A percentile compares a stretch with the other conserved stretches of the same genome.
These are phyloP conservation scores for Callocephalon fimbriatum DNA, from an alignment of 2,113 vertebrate genomes.

Conservation along the genomic window DNA sequence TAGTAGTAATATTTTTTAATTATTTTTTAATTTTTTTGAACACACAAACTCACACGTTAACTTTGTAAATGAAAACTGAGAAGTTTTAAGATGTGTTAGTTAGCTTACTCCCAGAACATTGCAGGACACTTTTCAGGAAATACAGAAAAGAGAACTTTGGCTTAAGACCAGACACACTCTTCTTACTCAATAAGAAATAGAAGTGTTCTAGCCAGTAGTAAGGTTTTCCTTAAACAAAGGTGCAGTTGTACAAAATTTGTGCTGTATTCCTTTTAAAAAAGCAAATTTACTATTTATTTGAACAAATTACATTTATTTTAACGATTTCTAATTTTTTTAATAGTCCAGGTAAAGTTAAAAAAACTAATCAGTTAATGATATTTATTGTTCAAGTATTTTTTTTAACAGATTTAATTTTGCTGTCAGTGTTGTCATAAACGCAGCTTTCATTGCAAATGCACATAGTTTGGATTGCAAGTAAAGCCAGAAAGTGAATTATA, in stretches of 20 bases:
- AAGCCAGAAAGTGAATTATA: neutral
- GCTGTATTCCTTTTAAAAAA: neutral
- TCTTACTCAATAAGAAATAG: neutral
- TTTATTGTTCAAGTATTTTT: neutral
- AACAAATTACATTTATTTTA: neutral
- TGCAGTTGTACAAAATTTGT: neutral
- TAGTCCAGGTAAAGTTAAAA: neutral
- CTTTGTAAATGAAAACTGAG: neutral
- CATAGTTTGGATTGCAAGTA: neutral
- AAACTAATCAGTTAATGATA: neutral
- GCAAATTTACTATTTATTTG: neutral
- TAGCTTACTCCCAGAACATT: accelerated
- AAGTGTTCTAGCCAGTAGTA: neutral
- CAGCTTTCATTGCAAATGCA: neutral
- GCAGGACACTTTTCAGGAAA: neutral
- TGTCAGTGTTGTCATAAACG: neutral
- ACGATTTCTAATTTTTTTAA: neutral
- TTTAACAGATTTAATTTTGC: neutral
- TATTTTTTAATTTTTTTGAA: neutral
- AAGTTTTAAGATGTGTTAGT: neutral
- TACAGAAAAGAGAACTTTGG: neutral
- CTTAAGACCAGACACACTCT: neutral
- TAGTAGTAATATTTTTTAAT: neutral
- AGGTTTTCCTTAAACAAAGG: neutral
- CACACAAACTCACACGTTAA: neutral